Evolutionary conservation across 2,888 invertebrate species (phyloP).

Genomic region (Lycia hirtaria): DNA sequence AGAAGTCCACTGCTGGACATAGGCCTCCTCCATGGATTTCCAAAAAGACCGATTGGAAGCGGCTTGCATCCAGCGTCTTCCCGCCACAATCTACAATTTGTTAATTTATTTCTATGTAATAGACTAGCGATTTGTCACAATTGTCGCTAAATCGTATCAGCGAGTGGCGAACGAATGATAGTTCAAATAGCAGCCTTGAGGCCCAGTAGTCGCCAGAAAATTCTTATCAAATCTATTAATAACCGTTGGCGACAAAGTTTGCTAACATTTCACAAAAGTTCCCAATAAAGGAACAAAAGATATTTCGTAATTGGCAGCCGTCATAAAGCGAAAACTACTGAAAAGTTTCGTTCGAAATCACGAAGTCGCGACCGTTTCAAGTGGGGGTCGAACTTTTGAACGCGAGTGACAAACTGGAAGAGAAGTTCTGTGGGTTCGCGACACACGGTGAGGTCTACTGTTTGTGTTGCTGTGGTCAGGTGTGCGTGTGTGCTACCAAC

Average conservation of each 20-base stretch:
- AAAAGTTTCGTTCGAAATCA: constrained; percentile 54
- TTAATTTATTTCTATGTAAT: no score
- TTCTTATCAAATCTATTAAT: constrained; percentile 42
- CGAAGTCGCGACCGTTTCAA: constrained; percentile 46
- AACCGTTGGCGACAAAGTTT: constrained; percentile 43
- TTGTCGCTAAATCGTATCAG: no score
- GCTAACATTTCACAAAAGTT: constrained; percentile 43
- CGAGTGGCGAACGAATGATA: no score
- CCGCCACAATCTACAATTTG: no score
- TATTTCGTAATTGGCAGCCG: constrained; percentile 60
- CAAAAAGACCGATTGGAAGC: no score
- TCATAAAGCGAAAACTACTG: constrained; percentile 57
- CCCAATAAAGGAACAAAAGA: constrained; percentile 53
- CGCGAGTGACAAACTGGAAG: constrained; percentile 60
- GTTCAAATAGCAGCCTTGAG: no score
- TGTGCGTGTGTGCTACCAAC: constrained; percentile 5
- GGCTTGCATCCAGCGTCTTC: no score
- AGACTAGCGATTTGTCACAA: no score
- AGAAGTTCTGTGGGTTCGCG: constrained; percentile 43
- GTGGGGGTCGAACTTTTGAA: constrained; percentile 56
- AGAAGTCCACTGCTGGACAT: no score
- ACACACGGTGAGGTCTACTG: constrained; percentile 19
- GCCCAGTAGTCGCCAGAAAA: no score
- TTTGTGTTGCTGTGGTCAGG: constrained; percentile 23
- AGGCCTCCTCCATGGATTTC: no score